These are phyloP conservation scores for Microhierax caerulescens DNA, from an alignment of 2,797 vertebrate genomes.

Conservation along the genomic window DNA sequence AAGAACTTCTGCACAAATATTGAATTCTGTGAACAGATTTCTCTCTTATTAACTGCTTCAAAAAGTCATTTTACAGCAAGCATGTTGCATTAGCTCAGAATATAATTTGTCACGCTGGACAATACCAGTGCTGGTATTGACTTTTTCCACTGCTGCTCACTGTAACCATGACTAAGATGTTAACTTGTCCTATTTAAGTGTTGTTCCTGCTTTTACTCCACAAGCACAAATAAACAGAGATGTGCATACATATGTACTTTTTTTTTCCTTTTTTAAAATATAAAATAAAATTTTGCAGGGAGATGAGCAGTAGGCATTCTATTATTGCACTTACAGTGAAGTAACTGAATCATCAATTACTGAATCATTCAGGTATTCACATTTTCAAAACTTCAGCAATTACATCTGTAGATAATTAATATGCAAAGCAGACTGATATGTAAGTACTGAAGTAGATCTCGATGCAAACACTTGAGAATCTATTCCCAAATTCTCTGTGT, in stretches of 20 bases:
- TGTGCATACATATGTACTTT: neutral
- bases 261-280: neutral
- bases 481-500: neutral
- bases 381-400: neutral
- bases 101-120: slow-evolving; percentile 41
- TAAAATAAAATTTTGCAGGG: neutral
- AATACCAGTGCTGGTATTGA: neutral
- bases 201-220: neutral
- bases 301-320: neutral
- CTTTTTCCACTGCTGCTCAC: neutral
- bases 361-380: neutral
- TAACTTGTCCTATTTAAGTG: neutral
- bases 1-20: neutral
- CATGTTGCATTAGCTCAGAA: neutral
- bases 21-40: slow-evolving; percentile 41
- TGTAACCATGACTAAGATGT: neutral
- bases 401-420: neutral
- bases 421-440: neutral
- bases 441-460: neutral
- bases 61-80: slow-evolving; percentile 51
- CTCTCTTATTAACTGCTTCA: slow-evolving; percentile 52
- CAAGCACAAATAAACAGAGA: neutral
- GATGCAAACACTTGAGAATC: neutral
- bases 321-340: neutral
- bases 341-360: neutral